Evolutionary conservation across 2,113 vertebrate species (phyloP), one percentile per base, ranked within the genome.

Genomic region (Otolemur garnettii): DNA sequence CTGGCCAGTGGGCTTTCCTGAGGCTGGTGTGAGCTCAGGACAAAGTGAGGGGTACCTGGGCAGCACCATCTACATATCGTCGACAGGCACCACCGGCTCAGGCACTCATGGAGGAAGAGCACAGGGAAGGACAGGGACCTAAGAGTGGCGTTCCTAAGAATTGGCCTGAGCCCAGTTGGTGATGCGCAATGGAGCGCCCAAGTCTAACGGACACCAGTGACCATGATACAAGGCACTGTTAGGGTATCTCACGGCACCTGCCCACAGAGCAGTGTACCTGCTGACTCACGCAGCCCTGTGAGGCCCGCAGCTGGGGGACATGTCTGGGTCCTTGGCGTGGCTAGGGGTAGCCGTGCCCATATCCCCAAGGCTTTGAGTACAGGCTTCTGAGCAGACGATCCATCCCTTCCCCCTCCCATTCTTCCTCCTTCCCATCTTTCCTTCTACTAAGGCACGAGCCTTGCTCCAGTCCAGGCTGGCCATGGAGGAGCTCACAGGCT

Each of bases 21-120:
- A 38, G 74, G 22, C 38, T 64, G n/a, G 45, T 57, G 2, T 4
- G 0, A 42, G 69, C 38, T 82, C 11, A 24, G 77, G 81, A 15
- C 15, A 71, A 38, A 53, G 33, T 12, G 17, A 17, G 53, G 38
- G 59, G n/a, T 4, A 9, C 18, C 33, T 17, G 10, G 21, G 64
- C 66, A 24, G 14, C 53, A 4, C 33, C 15, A 19, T 7, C 57
- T 8, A 0, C n/a, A 4, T 35, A 10, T 60, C 9, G 1, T 1
- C 2, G 28, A 13, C 19, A 26, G 60, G 50, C 11, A 7, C 38
- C 80, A 0, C 8, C 24, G 22, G 66, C 45, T 78, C 24, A 2
- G 72, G 14, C 77, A 77, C 75, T 33, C 4, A 14, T 35, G 42
- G 81, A 75, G 24, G 75, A 84, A 13, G 12, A 22, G 4, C 24